Evolutionary conservation across 1,140 invertebrate genomes (phyloP).

Genomic region (Pseudomyrmex gracilis): DNA sequence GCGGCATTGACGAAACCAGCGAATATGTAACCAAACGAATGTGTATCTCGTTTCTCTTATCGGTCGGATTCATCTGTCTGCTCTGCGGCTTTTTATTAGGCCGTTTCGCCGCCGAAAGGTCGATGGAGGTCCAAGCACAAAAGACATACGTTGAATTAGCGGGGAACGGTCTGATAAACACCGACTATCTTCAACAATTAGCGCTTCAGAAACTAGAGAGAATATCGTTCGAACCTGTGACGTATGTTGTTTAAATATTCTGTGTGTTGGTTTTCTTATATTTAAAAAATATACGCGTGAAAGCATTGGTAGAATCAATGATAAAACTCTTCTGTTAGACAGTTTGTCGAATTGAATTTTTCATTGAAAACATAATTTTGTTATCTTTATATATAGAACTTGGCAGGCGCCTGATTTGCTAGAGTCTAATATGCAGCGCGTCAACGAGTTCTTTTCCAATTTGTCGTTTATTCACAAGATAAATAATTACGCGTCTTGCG

Average conservation of each 20-base stretch:
- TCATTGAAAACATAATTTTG: neutral
- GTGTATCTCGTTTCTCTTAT: constrained; percentile 85
- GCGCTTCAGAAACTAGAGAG: constrained; percentile 73
- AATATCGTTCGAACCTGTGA: constrained; percentile 62
- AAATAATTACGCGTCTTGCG: constrained; percentile 68
- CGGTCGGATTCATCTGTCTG: constrained; percentile 84
- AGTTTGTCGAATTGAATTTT: neutral
- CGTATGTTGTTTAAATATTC: neutral
- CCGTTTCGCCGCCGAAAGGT: constrained; percentile 81
- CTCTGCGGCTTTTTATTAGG: constrained; percentile 85
- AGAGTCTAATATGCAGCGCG: constrained; percentile 45
- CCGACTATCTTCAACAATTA: constrained; percentile 72
- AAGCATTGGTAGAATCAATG: too few species aligned
- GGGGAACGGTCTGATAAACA: constrained; percentile 78
- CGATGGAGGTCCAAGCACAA: constrained; percentile 74
- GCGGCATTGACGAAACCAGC: constrained; percentile 78
- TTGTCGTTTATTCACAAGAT: constrained; percentile 68
- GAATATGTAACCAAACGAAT: constrained; percentile 86
- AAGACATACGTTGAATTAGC: constrained; percentile 74
- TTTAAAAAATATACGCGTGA: neutral
- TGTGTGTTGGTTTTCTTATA: neutral
- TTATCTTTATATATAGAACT: constrained; percentile 36
- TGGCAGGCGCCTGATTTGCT: neutral
- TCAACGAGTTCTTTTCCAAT: constrained; percentile 63
- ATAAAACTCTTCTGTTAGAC: neutral